Conservation (phyloP, 2,113 vertebrate species). For the Coptodon bakossiorum region DNA sequence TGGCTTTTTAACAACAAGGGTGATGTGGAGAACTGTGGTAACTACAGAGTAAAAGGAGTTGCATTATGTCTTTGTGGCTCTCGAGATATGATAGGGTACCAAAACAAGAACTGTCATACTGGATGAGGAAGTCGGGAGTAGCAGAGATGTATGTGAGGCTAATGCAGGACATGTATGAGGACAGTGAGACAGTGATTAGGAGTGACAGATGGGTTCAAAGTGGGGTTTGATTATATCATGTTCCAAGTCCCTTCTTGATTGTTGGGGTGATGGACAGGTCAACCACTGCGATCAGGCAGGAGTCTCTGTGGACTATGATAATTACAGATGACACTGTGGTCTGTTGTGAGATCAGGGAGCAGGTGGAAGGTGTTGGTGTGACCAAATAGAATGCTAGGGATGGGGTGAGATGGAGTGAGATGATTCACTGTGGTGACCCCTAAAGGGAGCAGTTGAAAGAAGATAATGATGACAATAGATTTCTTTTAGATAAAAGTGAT, state of each 20-base stretch:
- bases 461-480: neutral
- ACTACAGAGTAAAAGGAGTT: neutral
- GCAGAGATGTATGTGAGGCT: neutral
- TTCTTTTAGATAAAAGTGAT: neutral
- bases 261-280: neutral
- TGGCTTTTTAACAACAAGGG: neutral
- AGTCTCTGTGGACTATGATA: neutral
- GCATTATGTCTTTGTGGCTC: neutral
- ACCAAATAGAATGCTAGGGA: neutral
- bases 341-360: neutral
- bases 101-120: neutral
- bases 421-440: neutral
- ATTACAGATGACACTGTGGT: neutral
- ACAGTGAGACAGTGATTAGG: neutral
- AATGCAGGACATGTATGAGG: neutral
- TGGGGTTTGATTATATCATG: neutral
- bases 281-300: neutral
- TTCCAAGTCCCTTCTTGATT: neutral
- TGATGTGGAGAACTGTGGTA: neutral
- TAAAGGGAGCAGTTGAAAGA: neutral
- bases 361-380: neutral
- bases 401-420: neutral
- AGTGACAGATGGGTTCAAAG: neutral
- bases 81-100: neutral
- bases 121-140: neutral